A percentile compares a stretch with the other conserved stretches of the same genome.
Conservation (phyloP, 2,113 vertebrate genomes). For the Chrysemys picta region DNA sequence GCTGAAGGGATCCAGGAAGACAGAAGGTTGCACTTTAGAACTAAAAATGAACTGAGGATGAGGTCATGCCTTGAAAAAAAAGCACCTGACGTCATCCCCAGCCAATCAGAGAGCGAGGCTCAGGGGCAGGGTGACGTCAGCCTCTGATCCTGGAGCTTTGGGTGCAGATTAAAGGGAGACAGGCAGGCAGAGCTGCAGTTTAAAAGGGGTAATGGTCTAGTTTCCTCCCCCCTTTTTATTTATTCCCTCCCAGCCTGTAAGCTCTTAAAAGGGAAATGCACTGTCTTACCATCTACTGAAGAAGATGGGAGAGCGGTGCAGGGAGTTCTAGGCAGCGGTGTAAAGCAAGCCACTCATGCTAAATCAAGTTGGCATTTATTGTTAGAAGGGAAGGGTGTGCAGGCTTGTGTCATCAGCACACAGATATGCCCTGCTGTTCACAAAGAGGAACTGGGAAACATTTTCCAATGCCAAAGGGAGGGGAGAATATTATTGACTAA, state of each 20-base stretch:
- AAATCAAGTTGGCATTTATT: not conserved
- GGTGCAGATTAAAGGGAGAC: slow-evolving; percentile 45
- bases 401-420: not conserved
- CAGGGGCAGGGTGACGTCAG: slow-evolving; percentile 86
- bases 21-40: slow-evolving; percentile 82
- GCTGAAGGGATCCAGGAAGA: slow-evolving; percentile 58
- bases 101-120: slow-evolving; percentile 88
- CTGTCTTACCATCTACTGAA: not conserved
- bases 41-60: slow-evolving; percentile 88
- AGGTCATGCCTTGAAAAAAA: slow-evolving; percentile 87
- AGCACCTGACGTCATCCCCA: slow-evolving; percentile 89
- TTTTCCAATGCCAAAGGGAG: not conserved
- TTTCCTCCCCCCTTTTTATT: not conserved
- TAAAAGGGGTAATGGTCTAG: slow-evolving; percentile 23
- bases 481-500: not conserved
- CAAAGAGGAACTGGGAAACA: not conserved
- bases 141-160: slow-evolving; percentile 66
- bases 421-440: not conserved
- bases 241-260: not conserved
- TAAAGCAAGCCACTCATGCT: not conserved
- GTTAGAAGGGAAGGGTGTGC: not conserved
- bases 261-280: slow-evolving; percentile 26
- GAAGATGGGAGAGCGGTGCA: not conserved
- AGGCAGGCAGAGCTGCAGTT: slow-evolving; percentile 3
- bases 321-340: not conserved